Conservation (phyloP, 2,113 vertebrate genomes). For the Perca fluviatilis region DNA sequence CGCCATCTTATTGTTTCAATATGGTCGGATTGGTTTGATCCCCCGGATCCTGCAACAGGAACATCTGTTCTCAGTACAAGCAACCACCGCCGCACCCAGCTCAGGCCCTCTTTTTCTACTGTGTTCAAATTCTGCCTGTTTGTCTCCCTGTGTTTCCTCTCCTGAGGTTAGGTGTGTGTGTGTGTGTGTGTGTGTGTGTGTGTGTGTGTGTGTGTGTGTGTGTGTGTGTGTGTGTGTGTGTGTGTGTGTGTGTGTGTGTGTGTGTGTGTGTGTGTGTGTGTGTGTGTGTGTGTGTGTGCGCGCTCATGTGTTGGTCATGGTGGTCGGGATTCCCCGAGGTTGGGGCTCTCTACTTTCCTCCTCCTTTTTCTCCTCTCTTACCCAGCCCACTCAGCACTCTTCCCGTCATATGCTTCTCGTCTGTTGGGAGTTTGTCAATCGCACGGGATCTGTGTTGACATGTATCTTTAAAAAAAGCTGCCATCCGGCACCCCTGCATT, state of each 20-base stretch:
- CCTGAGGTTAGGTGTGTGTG: slow-evolving; percentile 18
- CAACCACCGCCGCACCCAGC: background rate
- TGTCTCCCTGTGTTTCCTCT: slow-evolving; percentile 15
- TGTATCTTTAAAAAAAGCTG: background rate
- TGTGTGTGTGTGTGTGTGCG: background rate
- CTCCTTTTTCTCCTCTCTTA: slow-evolving; percentile 25
- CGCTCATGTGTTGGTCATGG: background rate
- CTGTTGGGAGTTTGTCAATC: slow-evolving; percentile 46
- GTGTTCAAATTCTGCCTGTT: slow-evolving; percentile 14
- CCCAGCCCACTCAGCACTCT: slow-evolving; percentile 46
- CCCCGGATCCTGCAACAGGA: slow-evolving; percentile 1
- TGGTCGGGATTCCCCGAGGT: slow-evolving; percentile 6
- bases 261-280: background rate
- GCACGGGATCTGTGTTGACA: background rate
- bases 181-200: slow-evolving; percentile 5
- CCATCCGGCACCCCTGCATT: background rate
- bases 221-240: slow-evolving; percentile 9
- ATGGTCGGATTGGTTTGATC: slow-evolving; percentile 5
- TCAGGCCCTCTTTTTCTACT: background rate
- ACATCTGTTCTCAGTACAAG: slow-evolving; percentile 53
- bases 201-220: background rate
- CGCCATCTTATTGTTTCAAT: background rate
- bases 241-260: background rate
- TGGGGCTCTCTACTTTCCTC: slow-evolving; percentile 7
- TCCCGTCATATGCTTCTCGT: slow-evolving; percentile 58